Percentiles rank a stretch among this genome's conserved stretches.
Evolutionary conservation across 2,888 invertebrate species (phyloP).

Genomic region (Mycalesis mineus): DNA sequence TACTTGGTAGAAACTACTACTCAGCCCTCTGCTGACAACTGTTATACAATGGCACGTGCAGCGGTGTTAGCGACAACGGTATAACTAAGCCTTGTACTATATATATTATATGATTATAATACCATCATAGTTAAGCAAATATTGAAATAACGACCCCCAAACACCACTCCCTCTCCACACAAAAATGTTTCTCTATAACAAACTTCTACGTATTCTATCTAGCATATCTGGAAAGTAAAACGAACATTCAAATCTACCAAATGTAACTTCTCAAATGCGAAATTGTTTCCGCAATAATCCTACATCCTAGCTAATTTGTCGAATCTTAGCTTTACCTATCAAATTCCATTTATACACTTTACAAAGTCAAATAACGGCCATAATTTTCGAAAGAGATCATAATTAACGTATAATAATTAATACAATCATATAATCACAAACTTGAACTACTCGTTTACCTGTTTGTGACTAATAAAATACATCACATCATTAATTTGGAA

Average conservation of each 20-base stretch:
- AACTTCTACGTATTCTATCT: not conserved
- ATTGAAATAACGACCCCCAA: not conserved
- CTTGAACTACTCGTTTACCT: too few species aligned
- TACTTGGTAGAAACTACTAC: too few species aligned
- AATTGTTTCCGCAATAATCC: not conserved
- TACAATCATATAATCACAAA: too few species aligned
- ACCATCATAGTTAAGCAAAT: not conserved
- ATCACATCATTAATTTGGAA: too few species aligned
- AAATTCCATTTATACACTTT: not conserved
- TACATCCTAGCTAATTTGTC: conserved; percentile 1
- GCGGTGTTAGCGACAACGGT: too few species aligned
- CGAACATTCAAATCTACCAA: not conserved
- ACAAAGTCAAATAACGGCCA: not conserved
- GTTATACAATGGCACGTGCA: too few species aligned
- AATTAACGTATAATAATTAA: too few species aligned
- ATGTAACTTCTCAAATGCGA: not conserved
- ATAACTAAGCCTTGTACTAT: too few species aligned
- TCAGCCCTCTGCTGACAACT: too few species aligned
- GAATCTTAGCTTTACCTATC: not conserved
- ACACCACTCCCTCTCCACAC: not conserved
- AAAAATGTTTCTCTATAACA: not conserved
- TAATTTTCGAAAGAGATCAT: not conserved
- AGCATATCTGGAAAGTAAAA: not conserved
- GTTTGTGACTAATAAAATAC: too few species aligned
- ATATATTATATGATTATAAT: too few species aligned